phyloP scores from a whole-genome alignment of 2,113 vertebrate species.

The Marmota monax region DNA sequence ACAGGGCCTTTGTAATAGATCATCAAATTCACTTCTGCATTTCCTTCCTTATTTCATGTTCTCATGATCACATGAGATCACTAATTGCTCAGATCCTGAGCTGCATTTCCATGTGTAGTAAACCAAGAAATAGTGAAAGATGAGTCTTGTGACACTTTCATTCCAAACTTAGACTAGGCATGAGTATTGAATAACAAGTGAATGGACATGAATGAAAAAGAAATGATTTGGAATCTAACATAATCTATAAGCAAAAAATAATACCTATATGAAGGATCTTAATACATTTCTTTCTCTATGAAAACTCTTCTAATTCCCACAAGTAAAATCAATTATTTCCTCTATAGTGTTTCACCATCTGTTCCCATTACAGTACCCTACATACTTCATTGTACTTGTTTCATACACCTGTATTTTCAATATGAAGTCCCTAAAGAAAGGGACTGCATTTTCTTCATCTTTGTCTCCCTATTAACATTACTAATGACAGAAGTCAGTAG shows the following conservation, averaged over 20 bases:
- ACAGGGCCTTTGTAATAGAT: neutral
- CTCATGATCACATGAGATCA: slow-evolving; percentile 61
- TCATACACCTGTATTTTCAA: neutral
- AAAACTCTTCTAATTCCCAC: neutral
- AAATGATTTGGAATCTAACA: neutral
- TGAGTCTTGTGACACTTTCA: slow-evolving; percentile 59
- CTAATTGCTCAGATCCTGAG: slow-evolving; percentile 50
- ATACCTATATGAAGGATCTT: neutral
- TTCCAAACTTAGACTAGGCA: slow-evolving; percentile 44
- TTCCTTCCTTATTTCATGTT: slow-evolving; percentile 64
- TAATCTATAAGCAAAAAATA: neutral
- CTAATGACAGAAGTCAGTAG: neutral
- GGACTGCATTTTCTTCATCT: neutral
- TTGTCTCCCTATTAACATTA: neutral
- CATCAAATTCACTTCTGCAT: neutral
- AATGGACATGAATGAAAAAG: slow-evolving; percentile 18
- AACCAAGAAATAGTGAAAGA: slow-evolving; percentile 67
- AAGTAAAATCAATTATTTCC: slow-evolving; percentile 7
- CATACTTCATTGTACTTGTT: neutral
- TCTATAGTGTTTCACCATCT: neutral
- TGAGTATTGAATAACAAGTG: slow-evolving; percentile 45
- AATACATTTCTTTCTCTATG: neutral
- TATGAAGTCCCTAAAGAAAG: neutral
- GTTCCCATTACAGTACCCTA: neutral
- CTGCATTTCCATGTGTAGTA: slow-evolving; percentile 61